Conservation (phyloP, 2,797 vertebrate species). For the Enteromius argenteus region DNA sequence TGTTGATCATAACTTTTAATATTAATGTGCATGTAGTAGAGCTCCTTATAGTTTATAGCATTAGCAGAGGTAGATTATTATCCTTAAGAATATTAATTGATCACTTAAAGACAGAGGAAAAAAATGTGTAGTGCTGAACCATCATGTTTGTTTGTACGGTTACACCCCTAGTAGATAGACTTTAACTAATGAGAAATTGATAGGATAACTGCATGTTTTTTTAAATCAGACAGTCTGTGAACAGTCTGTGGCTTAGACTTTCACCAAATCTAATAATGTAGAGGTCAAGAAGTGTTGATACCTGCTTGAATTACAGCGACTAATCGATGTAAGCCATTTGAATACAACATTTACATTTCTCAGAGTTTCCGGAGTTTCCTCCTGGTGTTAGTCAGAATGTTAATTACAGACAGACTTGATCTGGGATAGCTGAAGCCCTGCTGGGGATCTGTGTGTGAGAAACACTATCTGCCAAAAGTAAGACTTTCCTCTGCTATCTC, state of each 20-base stretch:
- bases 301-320: neutral
- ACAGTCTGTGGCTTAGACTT: neutral
- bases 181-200: neutral
- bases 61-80: neutral
- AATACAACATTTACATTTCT: neutral
- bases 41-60: too few species aligned
- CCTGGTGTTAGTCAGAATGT: conserved; percentile 6
- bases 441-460: conserved; percentile 22
- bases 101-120: neutral
- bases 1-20: too few species aligned
- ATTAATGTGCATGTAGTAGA: too few species aligned
- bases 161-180: too few species aligned
- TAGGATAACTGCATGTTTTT: neutral
- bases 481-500: conserved; percentile 43
- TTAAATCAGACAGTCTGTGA: neutral
- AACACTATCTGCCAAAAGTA: conserved; percentile 49
- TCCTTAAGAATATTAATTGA: neutral
- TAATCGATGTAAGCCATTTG: neutral
- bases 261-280: neutral
- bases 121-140: neutral
- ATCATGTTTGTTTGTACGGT: neutral
- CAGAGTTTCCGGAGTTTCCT: conserved; percentile 1
- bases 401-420: conserved; percentile 48
- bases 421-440: conserved; percentile 32
- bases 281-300: neutral